Evolutionary conservation across 2,888 invertebrate species (phyloP), one percentile per base, ranked within the genome.

Genomic region (Oligia strigilis): DNA sequence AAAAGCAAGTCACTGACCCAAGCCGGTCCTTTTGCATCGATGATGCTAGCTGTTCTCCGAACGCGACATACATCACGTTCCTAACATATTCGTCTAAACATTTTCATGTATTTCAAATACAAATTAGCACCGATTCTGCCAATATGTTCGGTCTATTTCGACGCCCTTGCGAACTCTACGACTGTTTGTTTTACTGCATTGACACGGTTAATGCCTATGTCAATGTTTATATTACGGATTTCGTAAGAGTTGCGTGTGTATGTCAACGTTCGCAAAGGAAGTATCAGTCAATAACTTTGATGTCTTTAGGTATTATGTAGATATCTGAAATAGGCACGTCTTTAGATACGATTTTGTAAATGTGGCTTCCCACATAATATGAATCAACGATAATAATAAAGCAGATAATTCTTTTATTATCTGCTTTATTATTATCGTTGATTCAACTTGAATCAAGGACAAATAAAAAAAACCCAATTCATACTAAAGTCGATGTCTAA

Each of bases 111-210:
- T 86, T 82, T 82, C 69, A 81, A 81, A 77, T 69, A 81, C 78
- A 77, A 85, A 84, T 89, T 88, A 87, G 75, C 87, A 83, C 79
- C 49, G 62, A 83, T 83, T 82, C 85, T 80, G 84, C 82, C 87
- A 90, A 90, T 86, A 88, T 81, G 77, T 77, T 85, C 78, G 83
- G 90, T 92, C 90, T 90, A 92, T 92, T 94, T 93, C 90, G 89
- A 89, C 87, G 94, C 92, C 93, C 94, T 94, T 94, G 92, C 88
- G 82, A 85, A 90, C 69, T 84, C 77, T 86, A 23, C 71, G 90
- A 88, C 76, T 91, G 87, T 92, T 92, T 91, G 88, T 90, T 90
- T 90, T 90, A 87, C 88, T 92, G 89, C 91, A 89, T 90, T 91
- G 91, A 91, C 92, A 91, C 89, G 90, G 90, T 88, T 90, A 88